Evolutionary conservation across 2,113 vertebrate species (phyloP), one percentile per base, ranked within the genome.

Genomic region (Petromus typicus): DNA sequence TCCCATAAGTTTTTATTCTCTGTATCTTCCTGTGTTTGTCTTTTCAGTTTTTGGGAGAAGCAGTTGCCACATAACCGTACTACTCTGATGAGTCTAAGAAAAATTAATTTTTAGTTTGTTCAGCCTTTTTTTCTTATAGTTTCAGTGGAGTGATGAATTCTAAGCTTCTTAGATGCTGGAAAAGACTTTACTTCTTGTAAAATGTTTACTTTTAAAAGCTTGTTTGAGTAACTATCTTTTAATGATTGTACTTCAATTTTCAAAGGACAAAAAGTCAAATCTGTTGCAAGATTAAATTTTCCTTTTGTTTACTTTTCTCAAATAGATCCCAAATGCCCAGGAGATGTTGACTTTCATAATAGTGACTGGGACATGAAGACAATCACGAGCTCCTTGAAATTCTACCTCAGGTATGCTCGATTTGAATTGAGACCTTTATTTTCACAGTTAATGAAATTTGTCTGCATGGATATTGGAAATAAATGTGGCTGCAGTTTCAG

Each of bases 301-400:
- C 34, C 48, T 61, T 3, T 22, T 48, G 13, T 81, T 86, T 76
- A 34, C 54, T 73, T 93, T 95, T 96, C 54, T 87, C 51, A 43
- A 95, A 73, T 94, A 99, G 99, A 99, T 97, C 98, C 99, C 1
- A 99, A 98, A 91, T 99, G 99, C 81, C 99, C 99, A 0, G 99
- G 99, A 90, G 99, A 99, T 0, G 98, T 99, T 92, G 99, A 99
- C 97, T 98, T 99, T 81, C 98, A 99, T 81, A 98, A 97, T 86
- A 98, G 93, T 7, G 99, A 99, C 1, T 99, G 99, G 99, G 99
- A 99, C 96, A 98, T 99, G 95, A 99, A 99, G 98, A 99, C 99
- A 20, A 99, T 99, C 95, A 99, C 99, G 82, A 99, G 99, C 97
- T 99, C 99, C 1, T 98, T 99, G 97, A 99, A 99, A 98, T 99